Base-by-base conservation (phyloP, 1,140 invertebrate genomes). In the Drosophila repletoides region DNA sequence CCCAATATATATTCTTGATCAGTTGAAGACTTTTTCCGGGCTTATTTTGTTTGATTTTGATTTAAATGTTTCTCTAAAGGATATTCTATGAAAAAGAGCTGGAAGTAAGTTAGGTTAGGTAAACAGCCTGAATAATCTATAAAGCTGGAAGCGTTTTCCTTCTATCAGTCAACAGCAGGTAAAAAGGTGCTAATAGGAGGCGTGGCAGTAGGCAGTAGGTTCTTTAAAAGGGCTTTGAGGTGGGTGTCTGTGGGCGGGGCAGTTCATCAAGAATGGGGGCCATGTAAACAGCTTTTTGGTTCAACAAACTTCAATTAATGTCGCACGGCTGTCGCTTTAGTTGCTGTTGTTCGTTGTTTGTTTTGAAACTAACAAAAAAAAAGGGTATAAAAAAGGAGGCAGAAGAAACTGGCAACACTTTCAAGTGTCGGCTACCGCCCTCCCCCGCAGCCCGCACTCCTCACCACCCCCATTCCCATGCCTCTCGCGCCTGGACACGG, bases 281-380 rank as follows among this genome's bases (percentile, higher is more conserved):
- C 36, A 66, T 34, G 76, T 67, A 80, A 80, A 81, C 72, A 83
- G 73, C 73, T 59, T 69, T 73, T 81, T 81, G 77, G 77, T 81
- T 81, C 77, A 81, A 81, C 77, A 83, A 81, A 81, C 77, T 81
- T 83, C 77, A 81, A 81, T 81, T 81, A 83, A 81, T 83, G 76
- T 74, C 55, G 46, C 61, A 76, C 58, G 58, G 67, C 52, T 72
- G 53, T 43, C 63, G 76, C 61, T 63, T 75, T 80, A 75, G 76
- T 75, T 70, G 76, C 58, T 74, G n/a, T 58, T 52, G 59, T 74
- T 66, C 49, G 72, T 65, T 63, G 53, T 58, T 58, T 43, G 28
- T 59, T 43, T 28, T 26, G 46, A 67, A 68, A 59, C 41, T 68
- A 46, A 65, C 22, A 26, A 65, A 73, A 43, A 60, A 41, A 46